A percentile compares a stretch with the other conserved stretches of the same genome.
Evolutionary conservation across 2,113 vertebrate species (phyloP).

Genomic region (Eclectus roratus): DNA sequence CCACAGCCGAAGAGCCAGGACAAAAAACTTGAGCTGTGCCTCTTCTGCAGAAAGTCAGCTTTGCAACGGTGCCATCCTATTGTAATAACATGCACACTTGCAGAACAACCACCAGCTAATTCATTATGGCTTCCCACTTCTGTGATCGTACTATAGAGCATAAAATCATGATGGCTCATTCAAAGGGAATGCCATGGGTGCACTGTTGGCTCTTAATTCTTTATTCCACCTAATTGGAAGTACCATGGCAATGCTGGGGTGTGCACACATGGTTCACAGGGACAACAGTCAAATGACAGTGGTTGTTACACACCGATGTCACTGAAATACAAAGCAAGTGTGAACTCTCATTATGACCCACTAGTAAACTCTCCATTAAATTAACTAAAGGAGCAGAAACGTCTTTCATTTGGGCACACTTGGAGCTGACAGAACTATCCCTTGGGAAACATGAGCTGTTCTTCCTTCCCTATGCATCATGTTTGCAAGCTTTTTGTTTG

Average conservation of each 20-base stretch:
- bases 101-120: background rate
- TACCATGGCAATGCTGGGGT: background rate
- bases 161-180: background rate
- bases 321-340: background rate
- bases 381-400: background rate
- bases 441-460: background rate
- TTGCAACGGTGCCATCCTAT: too few relatives aligned
- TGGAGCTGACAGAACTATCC: background rate
- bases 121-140: background rate
- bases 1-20: too few relatives aligned
- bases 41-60: too few relatives aligned
- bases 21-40: too few relatives aligned
- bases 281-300: fast-evolving
- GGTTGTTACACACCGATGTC: background rate
- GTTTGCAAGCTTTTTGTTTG: background rate
- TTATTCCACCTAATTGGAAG: background rate
- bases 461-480: background rate
- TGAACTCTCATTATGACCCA: fast-evolving
- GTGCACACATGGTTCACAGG: background rate
- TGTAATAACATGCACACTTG: background rate
- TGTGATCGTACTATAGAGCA: background rate
- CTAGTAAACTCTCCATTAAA: background rate
- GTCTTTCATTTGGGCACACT: background rate
- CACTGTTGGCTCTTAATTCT: background rate
- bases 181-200: background rate